Evolutionary conservation across 2,888 invertebrate species (phyloP).

Genomic region (Chalcosyrphus nemorum): DNA sequence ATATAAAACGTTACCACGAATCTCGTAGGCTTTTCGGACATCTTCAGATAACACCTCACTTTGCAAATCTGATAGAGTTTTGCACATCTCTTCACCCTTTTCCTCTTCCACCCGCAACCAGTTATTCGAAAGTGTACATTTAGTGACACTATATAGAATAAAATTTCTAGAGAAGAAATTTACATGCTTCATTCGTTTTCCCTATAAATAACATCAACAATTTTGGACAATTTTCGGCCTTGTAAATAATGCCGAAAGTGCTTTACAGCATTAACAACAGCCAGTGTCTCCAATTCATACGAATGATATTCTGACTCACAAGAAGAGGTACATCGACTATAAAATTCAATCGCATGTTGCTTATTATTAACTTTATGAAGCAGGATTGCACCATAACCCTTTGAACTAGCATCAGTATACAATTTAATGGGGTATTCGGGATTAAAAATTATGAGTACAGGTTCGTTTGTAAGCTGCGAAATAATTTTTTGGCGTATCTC

Average conservation of each 20-base stretch:
- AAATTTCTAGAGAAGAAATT: slow-evolving; percentile 3
- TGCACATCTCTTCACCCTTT: background rate
- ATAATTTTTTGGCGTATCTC: background rate
- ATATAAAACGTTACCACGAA: no score
- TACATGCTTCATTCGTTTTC: slow-evolving; percentile 60
- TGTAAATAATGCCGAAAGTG: slow-evolving; percentile 63
- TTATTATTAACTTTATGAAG: slow-evolving; percentile 24
- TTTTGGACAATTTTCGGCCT: slow-evolving; percentile 12
- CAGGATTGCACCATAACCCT: slow-evolving; percentile 45
- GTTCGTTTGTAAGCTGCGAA: slow-evolving; percentile 41
- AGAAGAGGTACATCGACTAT: slow-evolving; percentile 25
- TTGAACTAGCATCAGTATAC: slow-evolving; percentile 60
- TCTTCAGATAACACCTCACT: background rate
- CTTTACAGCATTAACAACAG: no score
- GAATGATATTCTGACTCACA: slow-evolving; percentile 63
- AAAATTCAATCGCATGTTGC: slow-evolving; percentile 31
- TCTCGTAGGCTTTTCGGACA: no score
- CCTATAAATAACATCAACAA: slow-evolving; percentile 60
- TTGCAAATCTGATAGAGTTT: background rate
- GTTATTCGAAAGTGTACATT: no score
- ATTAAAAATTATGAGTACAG: slow-evolving; percentile 65
- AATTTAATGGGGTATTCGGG: slow-evolving; percentile 64
- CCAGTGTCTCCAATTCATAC: slow-evolving; percentile 36
- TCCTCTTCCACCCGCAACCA: slow-evolving; percentile 45
- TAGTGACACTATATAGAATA: background rate